Evolutionary conservation across 1,140 invertebrate species (phyloP), one percentile per base, ranked within the genome.

Genomic region (Drosophila pruinosa): DNA sequence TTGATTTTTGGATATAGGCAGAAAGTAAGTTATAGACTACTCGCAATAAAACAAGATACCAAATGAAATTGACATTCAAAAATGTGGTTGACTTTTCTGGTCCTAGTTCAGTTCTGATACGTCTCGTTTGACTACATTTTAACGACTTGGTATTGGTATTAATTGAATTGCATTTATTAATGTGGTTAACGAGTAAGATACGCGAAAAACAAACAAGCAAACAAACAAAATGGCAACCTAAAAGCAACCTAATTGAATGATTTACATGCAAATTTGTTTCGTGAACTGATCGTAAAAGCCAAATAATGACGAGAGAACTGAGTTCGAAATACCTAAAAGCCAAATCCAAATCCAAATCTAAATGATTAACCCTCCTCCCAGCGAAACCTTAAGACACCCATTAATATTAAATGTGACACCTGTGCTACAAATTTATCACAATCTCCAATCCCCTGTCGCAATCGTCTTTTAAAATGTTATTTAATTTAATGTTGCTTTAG

Each of bases 171-270:
- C 61, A 68, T 72, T 53, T 65, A 50, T 36, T 10, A 47, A 67
- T 71, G 26, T 72, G 56, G 65, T 67, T 70, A 45, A 81, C 21
- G 24, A 31, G 26, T 19, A n/a, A 45, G 19, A 45, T 22, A 56
- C 34, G n/a, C 28, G 1, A 47, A 59, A 47, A 12, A 53, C 15
- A 38, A 38, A 39, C 12, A 26, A 31, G 8, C 6, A 6, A 43
- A 3, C 12, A 79, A 53, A 45, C 24, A 64, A 70, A 71, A 75
- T 76, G 73, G 52, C 31, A 34, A 12, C 2, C 58, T 68, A 74
- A 82, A 64, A 78, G 75, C 77, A 65, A 72, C 43, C 73, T 85
- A 85, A 86, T 86, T 86, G 74, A 86, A 86, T 88, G 71, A 86
- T 86, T 86, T 75, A 54, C 64, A 86, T 86, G 78, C 81, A 81